These are phyloP conservation scores for Heterohyrax brucei DNA, from an alignment of 2,797 vertebrate species.

Conservation along the genomic window DNA sequence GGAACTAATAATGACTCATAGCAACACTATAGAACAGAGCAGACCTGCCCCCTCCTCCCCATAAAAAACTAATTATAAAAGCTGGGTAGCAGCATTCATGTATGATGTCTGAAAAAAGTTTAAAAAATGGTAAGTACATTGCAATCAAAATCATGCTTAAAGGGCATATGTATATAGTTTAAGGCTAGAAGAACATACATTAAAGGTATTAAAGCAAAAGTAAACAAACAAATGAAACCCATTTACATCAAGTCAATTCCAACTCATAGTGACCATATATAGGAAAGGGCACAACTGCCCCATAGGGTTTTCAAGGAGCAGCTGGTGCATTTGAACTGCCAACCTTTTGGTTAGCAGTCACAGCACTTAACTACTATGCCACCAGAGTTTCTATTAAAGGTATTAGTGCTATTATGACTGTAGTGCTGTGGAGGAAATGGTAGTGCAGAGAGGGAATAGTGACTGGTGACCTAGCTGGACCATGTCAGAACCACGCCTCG, in stretches of 20 bases:
- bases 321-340: no score
- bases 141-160: background rate
- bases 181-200: background rate
- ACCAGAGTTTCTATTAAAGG: background rate
- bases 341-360: no score
- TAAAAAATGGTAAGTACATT: background rate
- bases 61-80: background rate
- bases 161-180: background rate
- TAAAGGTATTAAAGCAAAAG: background rate
- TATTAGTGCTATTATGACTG: background rate
- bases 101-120: background rate
- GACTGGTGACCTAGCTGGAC: background rate
- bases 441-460: background rate
- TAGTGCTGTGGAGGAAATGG: background rate
- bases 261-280: no score
- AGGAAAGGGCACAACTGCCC: no score
- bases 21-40: background rate
- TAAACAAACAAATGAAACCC: no score
- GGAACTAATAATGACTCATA: background rate
- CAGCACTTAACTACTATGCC: no score
- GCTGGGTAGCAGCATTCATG: background rate
- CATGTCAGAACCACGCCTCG: background rate
- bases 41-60: background rate
- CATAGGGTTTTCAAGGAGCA: no score
- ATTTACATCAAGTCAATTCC: no score